Evolutionary conservation across 2,113 vertebrate species (phyloP).

Genomic region (Ceuthmochares aereus): DNA sequence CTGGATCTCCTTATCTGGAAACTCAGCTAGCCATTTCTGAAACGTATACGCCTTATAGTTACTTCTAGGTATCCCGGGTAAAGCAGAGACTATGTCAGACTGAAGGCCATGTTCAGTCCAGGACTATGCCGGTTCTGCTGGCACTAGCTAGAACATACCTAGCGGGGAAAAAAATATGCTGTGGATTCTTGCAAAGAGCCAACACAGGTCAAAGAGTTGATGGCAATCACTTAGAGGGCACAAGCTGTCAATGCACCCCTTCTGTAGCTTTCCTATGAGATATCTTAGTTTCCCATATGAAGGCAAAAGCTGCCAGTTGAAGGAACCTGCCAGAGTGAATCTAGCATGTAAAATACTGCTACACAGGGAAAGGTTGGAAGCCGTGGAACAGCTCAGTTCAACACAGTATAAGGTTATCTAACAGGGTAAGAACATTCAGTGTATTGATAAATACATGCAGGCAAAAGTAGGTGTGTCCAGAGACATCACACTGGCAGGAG

Average conservation of each 20-base stretch:
- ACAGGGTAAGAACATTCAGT: background rate
- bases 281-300: background rate
- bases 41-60: slow-evolving; percentile 52
- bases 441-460: background rate
- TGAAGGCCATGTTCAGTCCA: slow-evolving; percentile 22
- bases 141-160: slow-evolving; percentile 27
- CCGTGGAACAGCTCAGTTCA: background rate
- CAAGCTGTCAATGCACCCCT: background rate
- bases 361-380: background rate
- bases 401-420: background rate
- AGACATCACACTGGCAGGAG: background rate
- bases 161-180: background rate
- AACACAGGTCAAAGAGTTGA: background rate
- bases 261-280: background rate
- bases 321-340: background rate
- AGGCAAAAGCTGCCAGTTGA: background rate
- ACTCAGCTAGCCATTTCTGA: slow-evolving; percentile 84
- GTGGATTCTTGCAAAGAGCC: slow-evolving; percentile 4
- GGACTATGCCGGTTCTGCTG: slow-evolving; percentile 1
- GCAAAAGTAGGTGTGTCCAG: background rate
- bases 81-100: slow-evolving; percentile 26
- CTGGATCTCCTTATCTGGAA: slow-evolving; percentile 88
- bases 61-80: slow-evolving; percentile 20
- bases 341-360: background rate
- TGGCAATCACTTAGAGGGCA: too few species aligned